Conservation (phyloP, 2,797 vertebrate species). For the Channallabes apus region DNA sequence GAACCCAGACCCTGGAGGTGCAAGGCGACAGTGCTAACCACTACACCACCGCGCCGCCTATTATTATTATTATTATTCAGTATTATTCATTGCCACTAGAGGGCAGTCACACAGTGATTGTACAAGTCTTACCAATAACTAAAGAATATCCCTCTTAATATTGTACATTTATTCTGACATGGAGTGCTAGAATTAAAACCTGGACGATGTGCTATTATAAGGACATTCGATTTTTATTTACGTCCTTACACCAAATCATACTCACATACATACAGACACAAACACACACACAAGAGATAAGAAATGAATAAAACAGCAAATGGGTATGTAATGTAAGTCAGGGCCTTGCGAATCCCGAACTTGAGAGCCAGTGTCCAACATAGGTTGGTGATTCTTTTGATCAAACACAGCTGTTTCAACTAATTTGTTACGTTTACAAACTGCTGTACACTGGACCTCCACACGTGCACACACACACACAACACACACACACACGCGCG, state of each 20-base stretch:
- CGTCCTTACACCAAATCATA: neutral
- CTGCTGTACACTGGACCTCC: too few species aligned
- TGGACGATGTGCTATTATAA: neutral
- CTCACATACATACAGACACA: neutral
- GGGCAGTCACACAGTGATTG: neutral
- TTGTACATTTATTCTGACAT: neutral
- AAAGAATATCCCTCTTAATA: neutral
- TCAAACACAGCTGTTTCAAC: too few species aligned
- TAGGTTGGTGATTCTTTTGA: too few species aligned
- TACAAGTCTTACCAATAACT: neutral
- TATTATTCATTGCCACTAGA: slow-evolving; percentile 13
- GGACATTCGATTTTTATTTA: neutral
- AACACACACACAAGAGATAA: neutral
- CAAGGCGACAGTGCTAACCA: too few species aligned
- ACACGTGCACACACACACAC: too few species aligned
- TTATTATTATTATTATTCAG: neutral
- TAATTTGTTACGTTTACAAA: too few species aligned
- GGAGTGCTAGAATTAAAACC: neutral
- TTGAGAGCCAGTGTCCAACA: too few species aligned
- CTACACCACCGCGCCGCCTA: too few species aligned
- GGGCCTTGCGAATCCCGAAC: too few species aligned
- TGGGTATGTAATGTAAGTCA: neutral
- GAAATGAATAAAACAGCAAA: neutral
- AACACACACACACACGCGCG: too few species aligned
- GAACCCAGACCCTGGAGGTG: too few species aligned